Evolutionary conservation across 2,888 invertebrate species (phyloP).

Genomic region (Euzophera pinguis): DNA sequence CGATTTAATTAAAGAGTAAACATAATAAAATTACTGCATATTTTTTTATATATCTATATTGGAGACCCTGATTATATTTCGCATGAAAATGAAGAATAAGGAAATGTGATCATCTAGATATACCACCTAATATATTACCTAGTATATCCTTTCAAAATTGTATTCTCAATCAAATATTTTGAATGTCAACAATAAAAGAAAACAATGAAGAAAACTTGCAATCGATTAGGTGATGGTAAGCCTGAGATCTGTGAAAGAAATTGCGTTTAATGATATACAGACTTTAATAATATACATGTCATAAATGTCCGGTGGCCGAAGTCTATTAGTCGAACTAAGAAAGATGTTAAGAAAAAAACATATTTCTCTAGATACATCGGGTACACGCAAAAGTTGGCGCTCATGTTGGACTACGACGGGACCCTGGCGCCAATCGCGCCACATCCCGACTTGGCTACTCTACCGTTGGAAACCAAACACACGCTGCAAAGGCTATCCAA

Average conservation of each 20-base stretch:
- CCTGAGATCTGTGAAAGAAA: too few species aligned
- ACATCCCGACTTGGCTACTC: conserved; percentile 92
- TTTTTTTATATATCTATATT: background rate
- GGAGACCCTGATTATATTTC: background rate
- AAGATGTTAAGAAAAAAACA: background rate
- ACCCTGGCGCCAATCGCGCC: conserved; percentile 93
- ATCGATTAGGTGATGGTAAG: too few species aligned
- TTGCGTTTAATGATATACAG: too few species aligned
- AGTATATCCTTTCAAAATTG: too few species aligned
- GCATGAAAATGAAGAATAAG: background rate
- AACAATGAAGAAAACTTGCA: too few species aligned
- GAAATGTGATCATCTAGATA: background rate
- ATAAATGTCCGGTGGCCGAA: too few species aligned
- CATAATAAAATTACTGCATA: background rate
- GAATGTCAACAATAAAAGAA: too few species aligned
- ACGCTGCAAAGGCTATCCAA: conserved; percentile 90
- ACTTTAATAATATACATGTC: too few species aligned
- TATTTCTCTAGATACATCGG: conserved; percentile 86
- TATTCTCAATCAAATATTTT: too few species aligned
- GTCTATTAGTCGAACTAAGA: too few species aligned
- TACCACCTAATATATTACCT: too few species aligned
- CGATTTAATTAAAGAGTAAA: background rate
- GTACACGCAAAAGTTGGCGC: conserved; percentile 89
- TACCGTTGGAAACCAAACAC: conserved; percentile 91
- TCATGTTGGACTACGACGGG: conserved; percentile 92